A percentile compares a stretch with the other conserved stretches of the same genome.
Conservation (phyloP, 2,888 invertebrate genomes). For the Drosophila crucigera region DNA sequence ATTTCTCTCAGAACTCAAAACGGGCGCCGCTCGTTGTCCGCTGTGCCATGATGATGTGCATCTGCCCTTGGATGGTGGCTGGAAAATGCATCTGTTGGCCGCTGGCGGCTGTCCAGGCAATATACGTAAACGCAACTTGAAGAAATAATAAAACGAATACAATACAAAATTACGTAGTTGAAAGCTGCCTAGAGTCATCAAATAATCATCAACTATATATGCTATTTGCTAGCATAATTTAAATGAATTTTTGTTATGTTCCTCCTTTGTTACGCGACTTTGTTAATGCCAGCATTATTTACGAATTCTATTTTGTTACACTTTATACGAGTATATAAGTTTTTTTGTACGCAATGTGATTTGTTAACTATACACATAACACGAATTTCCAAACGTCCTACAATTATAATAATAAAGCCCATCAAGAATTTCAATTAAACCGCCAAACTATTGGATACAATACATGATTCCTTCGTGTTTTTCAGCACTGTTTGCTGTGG, state of each 20-base stretch:
- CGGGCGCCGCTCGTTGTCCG: conserved; percentile 93
- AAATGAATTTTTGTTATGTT: conserved; percentile 58
- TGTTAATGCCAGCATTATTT: conserved; percentile 38
- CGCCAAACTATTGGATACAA: conserved; percentile 5
- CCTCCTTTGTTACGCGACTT: conserved; percentile 62
- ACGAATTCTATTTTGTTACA: conserved; percentile 59
- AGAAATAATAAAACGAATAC: conserved; percentile 53
- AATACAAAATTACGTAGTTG: conserved; percentile 1
- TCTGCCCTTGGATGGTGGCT: conserved; percentile 90
- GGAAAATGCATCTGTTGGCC: conserved; percentile 90
- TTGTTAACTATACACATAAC: conserved; percentile 64
- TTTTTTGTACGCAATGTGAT: conserved; percentile 76
- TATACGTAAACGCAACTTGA: conserved; percentile 82
- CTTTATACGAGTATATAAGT: conserved; percentile 50
- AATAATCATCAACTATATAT: conserved; percentile 44
- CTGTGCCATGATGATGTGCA: conserved; percentile 93
- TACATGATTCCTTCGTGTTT: not conserved
- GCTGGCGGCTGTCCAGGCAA: conserved; percentile 85
- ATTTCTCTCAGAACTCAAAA: conserved; percentile 73
- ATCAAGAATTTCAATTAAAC: conserved; percentile 52
- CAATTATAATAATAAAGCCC: conserved; percentile 76
- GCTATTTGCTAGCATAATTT: conserved; percentile 50
- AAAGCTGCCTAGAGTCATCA: conserved; percentile 22
- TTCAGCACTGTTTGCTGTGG: conserved; percentile 5
- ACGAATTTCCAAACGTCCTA: conserved; percentile 81